phyloP scores from a whole-genome alignment of 2,888 invertebrate genomes.

The Dorcus hopei region DNA sequence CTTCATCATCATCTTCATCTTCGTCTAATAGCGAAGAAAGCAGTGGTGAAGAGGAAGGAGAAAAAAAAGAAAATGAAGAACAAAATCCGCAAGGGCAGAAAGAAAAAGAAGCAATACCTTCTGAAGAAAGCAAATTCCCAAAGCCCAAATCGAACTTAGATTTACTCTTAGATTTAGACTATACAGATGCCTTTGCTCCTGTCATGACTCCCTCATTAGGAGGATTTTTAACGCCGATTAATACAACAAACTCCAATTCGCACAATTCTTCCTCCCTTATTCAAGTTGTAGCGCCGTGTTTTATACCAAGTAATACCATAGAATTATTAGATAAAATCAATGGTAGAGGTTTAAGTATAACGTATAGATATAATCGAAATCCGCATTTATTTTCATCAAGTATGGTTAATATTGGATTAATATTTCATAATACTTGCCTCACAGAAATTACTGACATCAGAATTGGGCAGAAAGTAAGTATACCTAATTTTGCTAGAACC shows the following conservation, averaged over 20 bases:
- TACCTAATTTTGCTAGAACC: background rate
- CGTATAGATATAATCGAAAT: slow-evolving; percentile 70
- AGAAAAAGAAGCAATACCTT: slow-evolving; percentile 15
- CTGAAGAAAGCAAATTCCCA: background rate
- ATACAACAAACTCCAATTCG: slow-evolving; percentile 21
- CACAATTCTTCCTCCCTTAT: slow-evolving; percentile 44
- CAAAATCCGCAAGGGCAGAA: slow-evolving; percentile 32
- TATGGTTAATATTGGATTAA: slow-evolving; percentile 80
- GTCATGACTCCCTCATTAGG: slow-evolving; percentile 82
- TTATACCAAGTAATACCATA: slow-evolving; percentile 56
- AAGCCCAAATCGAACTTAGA: slow-evolving; percentile 67
- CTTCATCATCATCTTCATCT: slow-evolving; percentile 6
- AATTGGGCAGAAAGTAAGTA: slow-evolving; percentile 67
- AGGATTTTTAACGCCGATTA: slow-evolving; percentile 68
- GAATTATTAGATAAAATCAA: slow-evolving; percentile 71
- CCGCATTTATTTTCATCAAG: slow-evolving; percentile 77
- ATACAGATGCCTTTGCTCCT: slow-evolving; percentile 67
- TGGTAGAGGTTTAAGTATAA: slow-evolving; percentile 64
- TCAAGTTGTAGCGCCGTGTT: slow-evolving; percentile 59
- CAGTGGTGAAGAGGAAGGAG: slow-evolving; percentile 34
- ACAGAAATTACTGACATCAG: slow-evolving; percentile 67
- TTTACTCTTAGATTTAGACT: slow-evolving; percentile 77
- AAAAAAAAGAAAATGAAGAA: slow-evolving; percentile 29
- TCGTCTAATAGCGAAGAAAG: slow-evolving; percentile 29
- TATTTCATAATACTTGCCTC: slow-evolving; percentile 68